Evolutionary conservation across 2,797 vertebrate genomes (phyloP).

Genomic region (Lateolabrax maculatus): DNA sequence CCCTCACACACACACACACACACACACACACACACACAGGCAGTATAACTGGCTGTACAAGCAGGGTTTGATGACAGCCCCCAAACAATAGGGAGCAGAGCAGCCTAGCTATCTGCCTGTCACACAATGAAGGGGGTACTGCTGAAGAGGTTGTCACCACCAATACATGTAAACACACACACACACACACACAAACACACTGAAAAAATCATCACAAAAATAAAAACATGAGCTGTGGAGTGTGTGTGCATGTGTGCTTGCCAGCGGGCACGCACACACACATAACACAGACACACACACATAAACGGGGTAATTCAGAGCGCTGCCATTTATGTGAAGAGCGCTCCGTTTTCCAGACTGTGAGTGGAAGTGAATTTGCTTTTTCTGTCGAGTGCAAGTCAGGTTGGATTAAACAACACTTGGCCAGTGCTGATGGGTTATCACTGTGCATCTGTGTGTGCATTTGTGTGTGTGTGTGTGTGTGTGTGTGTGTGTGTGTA

Average conservation of each 20-base stretch:
- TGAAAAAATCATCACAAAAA: conserved; percentile 73
- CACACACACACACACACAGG: conserved; percentile 47
- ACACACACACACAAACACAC: conserved; percentile 69
- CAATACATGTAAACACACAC: conserved; percentile 80
- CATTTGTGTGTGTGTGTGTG: conserved; percentile 29
- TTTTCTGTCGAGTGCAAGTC: conserved; percentile 86
- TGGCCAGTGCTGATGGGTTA: conserved; percentile 83
- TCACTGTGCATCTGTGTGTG: conserved; percentile 72
- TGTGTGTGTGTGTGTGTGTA: conserved; percentile 33
- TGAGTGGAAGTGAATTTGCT: conserved; percentile 88
- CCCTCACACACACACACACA: conserved; percentile 28
- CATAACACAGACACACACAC: conserved; percentile 44
- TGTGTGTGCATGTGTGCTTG: conserved; percentile 53
- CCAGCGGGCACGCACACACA: conserved; percentile 35
- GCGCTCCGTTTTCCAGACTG: conserved; percentile 81
- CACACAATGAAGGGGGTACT: conserved; percentile 80
- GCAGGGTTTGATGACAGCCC: conserved; percentile 81
- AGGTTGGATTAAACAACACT: conserved; percentile 87
- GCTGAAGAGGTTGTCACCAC: conserved; percentile 83
- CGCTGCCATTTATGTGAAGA: conserved; percentile 87
- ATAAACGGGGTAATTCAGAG: conserved; percentile 75
- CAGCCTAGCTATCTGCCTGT: conserved; percentile 82
- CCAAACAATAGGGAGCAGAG: conserved; percentile 83
- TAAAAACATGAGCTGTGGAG: conserved; percentile 72
- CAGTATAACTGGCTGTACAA: conserved; percentile 75